Base-by-base conservation (phyloP, 2,888 invertebrate species). In the Tetragonisca angustula region DNA sequence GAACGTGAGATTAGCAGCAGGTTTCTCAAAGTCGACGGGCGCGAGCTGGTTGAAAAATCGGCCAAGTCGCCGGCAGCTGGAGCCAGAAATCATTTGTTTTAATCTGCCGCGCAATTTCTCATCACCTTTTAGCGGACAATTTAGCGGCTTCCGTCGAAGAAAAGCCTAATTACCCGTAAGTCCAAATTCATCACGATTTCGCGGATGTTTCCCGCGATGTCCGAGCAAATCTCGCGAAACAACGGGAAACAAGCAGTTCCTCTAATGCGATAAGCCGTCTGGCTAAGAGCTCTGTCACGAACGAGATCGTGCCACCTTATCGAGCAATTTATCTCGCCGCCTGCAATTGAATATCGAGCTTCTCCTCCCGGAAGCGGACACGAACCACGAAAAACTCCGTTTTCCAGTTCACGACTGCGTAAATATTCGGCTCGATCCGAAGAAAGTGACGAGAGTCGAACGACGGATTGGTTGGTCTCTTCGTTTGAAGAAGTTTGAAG, bases 231-330 rank as follows among this genome's bases (percentile, higher is more conserved):
- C 61, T 50, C 61, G 36, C 50, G 27, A 75, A 65, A 65, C 43
- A 65, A 65, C 43, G 43, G 74, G 74, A 67, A 65, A 24, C 74
- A 49, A 75, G 52, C 65, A 17, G n/a, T n/a, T n/a, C n/a, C n/a
- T n/a, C n/a, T n/a, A n/a, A n/a, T n/a, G n/a, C n/a, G n/a, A n/a
- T n/a, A n/a, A n/a, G 56, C 27, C 24, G 6, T 6, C 0, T 27
- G 24, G 32, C 59, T 21, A 15, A 17, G 24, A 21, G 21, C 59
- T 79, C 54, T 62, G 75, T 76, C 70, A 56, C 62, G 65, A 80
- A 80, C 65, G 52, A 76, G 76, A 70, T 76, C 76, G 76, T 56
- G 59, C 69, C 50, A 49, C 27, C 54, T 71, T 70, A 81, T 81
- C 81, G 67, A 1, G 72, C 76, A 27, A 68, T 81, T 76, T 72